These are phyloP conservation scores for Cheilosia urbana DNA, from an alignment of 2,888 invertebrate species.

Conservation along the genomic window DNA sequence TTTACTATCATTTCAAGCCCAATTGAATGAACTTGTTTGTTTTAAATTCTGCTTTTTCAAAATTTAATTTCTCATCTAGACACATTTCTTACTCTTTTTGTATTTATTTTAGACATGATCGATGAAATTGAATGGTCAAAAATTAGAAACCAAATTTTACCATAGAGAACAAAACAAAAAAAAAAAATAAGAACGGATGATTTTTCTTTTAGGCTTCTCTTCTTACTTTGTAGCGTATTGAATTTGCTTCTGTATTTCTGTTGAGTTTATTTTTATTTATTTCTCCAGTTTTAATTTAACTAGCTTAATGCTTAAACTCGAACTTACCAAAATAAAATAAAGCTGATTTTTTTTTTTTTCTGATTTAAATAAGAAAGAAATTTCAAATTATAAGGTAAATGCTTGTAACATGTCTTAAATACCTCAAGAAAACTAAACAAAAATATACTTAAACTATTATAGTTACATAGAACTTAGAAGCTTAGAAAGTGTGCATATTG, in stretches of 20 bases:
- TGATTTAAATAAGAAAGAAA: conserved; percentile 20
- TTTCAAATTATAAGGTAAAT: conserved; percentile 59
- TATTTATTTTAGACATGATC: conserved; percentile 66
- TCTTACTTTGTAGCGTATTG: conserved; percentile 21
- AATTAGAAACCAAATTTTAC: conserved; percentile 45
- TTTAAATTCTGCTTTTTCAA: conserved; percentile 5
- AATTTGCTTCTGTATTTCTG: conserved; percentile 38
- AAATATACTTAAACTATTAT: conserved; percentile 30
- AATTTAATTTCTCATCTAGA: background rate
- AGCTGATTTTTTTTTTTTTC: conserved; percentile 22
- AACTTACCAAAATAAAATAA: conserved; percentile 19
- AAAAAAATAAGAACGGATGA: conserved; percentile 4
- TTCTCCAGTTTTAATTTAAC: conserved; percentile 17
- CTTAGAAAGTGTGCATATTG: conserved; percentile 73
- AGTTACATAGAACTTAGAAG: conserved; percentile 55
- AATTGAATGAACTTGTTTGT: conserved; percentile 29
- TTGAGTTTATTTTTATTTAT: background rate
- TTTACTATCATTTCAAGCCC: conserved; percentile 11
- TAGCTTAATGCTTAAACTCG: conserved; percentile 42
- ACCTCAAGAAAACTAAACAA: conserved; percentile 51
- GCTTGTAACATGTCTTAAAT: conserved; percentile 71
- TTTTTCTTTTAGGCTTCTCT: conserved; percentile 2
- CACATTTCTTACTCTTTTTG: conserved; percentile 1
- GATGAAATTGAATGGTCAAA: conserved; percentile 66
- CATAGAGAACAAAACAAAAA: background rate